Evolutionary conservation across 2,888 invertebrate species (phyloP), one percentile per base, ranked within the genome.

Genomic region (Rhabditoides inermis): DNA sequence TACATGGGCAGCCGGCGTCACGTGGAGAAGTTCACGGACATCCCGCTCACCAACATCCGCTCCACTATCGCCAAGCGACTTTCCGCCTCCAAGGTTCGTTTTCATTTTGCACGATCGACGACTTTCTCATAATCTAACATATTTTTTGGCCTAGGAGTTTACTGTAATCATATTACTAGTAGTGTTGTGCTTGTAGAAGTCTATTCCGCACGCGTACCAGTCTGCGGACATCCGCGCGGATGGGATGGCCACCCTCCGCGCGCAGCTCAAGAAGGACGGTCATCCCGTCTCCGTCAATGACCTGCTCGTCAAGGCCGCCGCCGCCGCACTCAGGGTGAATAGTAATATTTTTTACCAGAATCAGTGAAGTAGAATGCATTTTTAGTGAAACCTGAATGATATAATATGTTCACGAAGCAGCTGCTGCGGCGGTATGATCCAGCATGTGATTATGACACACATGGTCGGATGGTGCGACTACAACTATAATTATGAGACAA

Each of bases 151-250:
- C 6, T 18, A 10, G n/a, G n/a, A n/a, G n/a, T n/a, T n/a, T n/a
- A n/a, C n/a, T n/a, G n/a, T n/a, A n/a, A n/a, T n/a, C n/a, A n/a
- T n/a, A n/a, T n/a, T n/a, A n/a, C n/a, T n/a, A n/a, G n/a, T n/a
- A 22, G 2, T 20, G 6, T 58, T 55, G 53, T 67, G 62, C 55
- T 78, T 79, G 45, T 75, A 84, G 84, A 79, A 79, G 28, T 80
- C 79, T 37, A 83, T 84, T 60, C 84, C 85, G n/a, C 85, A 85
- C 76, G 80, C 83, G 1, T 85, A 85, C 72, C 79, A 80, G n/a
- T 79, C 79, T n/a, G 78, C 82, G 28, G 81, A 82, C 44, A 82
- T 83, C 52, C 76, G 78, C 49, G 79, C 84, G 37, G 81, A 81
- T 63, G 79, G 79, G 39, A 69, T 84, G 15, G 70, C 78, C 5